Base-by-base conservation (phyloP, 92 coral and sea anemone species). In the Phenganax stokvisi region DNA sequence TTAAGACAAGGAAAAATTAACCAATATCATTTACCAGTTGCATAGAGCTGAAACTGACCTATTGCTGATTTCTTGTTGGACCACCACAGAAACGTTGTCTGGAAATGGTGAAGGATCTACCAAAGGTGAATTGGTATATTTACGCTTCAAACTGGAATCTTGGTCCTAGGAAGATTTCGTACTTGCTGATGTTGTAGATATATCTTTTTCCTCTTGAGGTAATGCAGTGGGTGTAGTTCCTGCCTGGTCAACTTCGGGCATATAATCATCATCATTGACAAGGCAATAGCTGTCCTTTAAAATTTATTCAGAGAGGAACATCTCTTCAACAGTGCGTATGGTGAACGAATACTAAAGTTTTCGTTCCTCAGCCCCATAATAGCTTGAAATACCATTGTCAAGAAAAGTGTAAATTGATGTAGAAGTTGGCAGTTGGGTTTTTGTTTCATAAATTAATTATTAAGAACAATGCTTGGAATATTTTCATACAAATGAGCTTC, bases 1-100 rank as follows among this genome's bases (percentile, higher is more conserved):
- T 30, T 52, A 86, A 29, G 9, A 67, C 86, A 70, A 63, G 75
- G 60, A 74, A 86, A 76, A 86, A 86, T 57, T 83, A n/a, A 16
- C 86, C 89, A 52, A 83, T 54, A 64, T 86, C 89, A 54, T 57
- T 57, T 54, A 86, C 72, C 20, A 86, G 70, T 3, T 86, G 11
- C 80, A 54, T 52, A 75, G 77, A 10, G 83, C 31, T 9, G 62
- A 76, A 15, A 81, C 63, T 9, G 81, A 76, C 12, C 81, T 69
- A 20, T 76, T 76, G n/a, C 51, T 37, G 8, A 75, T 81, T 63
- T 75, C 85, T 10, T 4, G 15, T 55, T 58, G 25, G 10, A 76
- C 81, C 3, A 1, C 25, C 20, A 27, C 56, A 17, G 81, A 76
- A 29, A 76, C 30, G 6, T 37, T 57, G 55, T 16, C 47, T 11